Evolutionary conservation across 2,113 vertebrate genomes (phyloP).

Genomic region (Brienomyrus brachyistius): DNA sequence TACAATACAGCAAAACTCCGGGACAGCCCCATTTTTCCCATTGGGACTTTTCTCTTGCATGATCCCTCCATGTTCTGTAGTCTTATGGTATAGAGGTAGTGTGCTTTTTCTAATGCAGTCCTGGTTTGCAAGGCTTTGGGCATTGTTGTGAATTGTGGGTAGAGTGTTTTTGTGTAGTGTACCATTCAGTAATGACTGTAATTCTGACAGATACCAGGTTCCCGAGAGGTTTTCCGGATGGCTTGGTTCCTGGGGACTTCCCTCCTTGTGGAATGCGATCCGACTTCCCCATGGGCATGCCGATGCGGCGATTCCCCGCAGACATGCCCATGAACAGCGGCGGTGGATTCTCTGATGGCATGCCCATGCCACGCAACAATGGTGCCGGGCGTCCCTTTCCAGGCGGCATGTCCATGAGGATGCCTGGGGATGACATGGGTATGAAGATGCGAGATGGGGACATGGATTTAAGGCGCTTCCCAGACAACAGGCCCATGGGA

Average conservation of each 20-base stretch:
- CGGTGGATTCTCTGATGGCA: slow-evolving; percentile 27
- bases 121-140: neutral
- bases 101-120: neutral
- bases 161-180: neutral
- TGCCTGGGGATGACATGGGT: slow-evolving; percentile 36
- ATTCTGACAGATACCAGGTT: slow-evolving; percentile 34
- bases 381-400: slow-evolving; percentile 27
- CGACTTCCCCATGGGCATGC: slow-evolving; percentile 33
- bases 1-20: neutral
- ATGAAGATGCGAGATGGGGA: slow-evolving; percentile 23
- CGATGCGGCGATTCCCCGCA: slow-evolving; percentile 11
- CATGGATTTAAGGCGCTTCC: slow-evolving; percentile 40
- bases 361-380: slow-evolving; percentile 14
- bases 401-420: slow-evolving; percentile 37
- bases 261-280: slow-evolving; percentile 28
- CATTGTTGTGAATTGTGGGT: neutral
- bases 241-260: slow-evolving; percentile 43
- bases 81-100: neutral
- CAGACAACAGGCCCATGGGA: slow-evolving; percentile 32
- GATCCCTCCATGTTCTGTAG: neutral
- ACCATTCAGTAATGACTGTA: neutral
- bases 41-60: neutral
- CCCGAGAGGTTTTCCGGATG: slow-evolving; percentile 34
- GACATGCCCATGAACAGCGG: slow-evolving; percentile 28
- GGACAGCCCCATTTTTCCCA: neutral